Evolutionary conservation across 2,888 invertebrate genomes (phyloP).

Genomic region (Dryobota labecula): DNA sequence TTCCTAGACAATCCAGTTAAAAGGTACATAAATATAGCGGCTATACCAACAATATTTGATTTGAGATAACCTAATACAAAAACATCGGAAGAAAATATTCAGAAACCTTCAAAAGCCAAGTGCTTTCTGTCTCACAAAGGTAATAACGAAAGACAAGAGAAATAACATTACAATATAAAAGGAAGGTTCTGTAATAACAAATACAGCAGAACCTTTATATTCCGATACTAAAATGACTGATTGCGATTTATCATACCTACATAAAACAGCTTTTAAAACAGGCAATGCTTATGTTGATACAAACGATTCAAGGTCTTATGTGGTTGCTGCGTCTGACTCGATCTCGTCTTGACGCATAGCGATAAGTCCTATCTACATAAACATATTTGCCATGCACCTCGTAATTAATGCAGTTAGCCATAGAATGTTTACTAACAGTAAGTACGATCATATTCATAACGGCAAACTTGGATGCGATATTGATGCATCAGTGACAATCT

Average conservation of each 20-base stretch:
- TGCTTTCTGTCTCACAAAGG: slow-evolving; percentile 16
- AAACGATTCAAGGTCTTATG: slow-evolving; percentile 67
- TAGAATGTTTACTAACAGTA: slow-evolving; percentile 32
- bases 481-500: slow-evolving; percentile 12
- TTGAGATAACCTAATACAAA: not conserved
- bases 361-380: slow-evolving; percentile 18
- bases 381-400: slow-evolving; percentile 33
- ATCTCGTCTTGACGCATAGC: slow-evolving; percentile 19
- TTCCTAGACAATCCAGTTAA: not conserved
- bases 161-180: slow-evolving; percentile 17
- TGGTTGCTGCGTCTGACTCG: slow-evolving; percentile 60
- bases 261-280: slow-evolving; percentile 41
- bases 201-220: slow-evolving; percentile 10
- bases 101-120: slow-evolving; percentile 24
- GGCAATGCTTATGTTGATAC: slow-evolving; percentile 26
- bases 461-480: slow-evolving; percentile 44
- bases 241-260: slow-evolving; percentile 8
- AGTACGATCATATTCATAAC: slow-evolving; percentile 33
- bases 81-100: not conserved
- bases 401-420: slow-evolving; percentile 36
- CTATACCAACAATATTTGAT: not conserved
- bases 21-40: not conserved
- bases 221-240: slow-evolving; percentile 14
- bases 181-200: slow-evolving; percentile 16
- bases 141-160: slow-evolving; percentile 24